Conservation (phyloP, 2,797 vertebrate species). For the Acrossocheilus fasciatus region DNA sequence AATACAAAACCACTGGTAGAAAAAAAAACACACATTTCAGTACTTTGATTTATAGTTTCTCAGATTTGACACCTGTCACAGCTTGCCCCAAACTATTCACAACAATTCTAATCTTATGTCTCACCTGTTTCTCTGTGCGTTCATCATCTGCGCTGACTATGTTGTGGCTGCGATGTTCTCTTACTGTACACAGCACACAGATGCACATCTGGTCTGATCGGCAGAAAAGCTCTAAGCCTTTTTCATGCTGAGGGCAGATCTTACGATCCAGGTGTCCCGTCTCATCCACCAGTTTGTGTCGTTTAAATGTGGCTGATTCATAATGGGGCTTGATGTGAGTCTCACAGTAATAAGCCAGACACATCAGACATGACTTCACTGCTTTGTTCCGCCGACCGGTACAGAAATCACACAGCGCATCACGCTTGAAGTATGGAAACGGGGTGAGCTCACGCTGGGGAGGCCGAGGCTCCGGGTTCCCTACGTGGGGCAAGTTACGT, state of each 20-base stretch:
- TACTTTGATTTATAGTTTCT: neutral
- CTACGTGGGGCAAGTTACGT: constrained; percentile 76
- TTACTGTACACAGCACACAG: constrained; percentile 81
- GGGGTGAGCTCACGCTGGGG: constrained; percentile 67
- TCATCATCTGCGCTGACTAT: constrained; percentile 82
- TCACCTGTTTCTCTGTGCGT: constrained; percentile 79
- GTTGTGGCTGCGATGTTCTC: constrained; percentile 82
- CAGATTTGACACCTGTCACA: neutral
- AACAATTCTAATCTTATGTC: neutral
- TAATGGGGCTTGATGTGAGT: constrained; percentile 82
- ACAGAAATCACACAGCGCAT: constrained; percentile 85
- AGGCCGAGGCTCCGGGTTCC: constrained; percentile 63
- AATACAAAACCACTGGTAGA: neutral
- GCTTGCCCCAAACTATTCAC: neutral
- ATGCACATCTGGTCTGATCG: constrained; percentile 84
- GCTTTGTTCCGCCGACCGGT: constrained; percentile 77
- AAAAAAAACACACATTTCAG: neutral
- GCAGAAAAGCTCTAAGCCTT: constrained; percentile 84
- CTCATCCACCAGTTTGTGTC: constrained; percentile 85
- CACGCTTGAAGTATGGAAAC: constrained; percentile 71
- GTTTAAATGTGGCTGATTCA: constrained; percentile 82
- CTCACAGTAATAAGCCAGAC: constrained; percentile 84
- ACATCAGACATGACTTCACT: constrained; percentile 82
- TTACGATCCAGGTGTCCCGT: constrained; percentile 82
- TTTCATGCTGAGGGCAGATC: constrained; percentile 83